Percentiles rank a stretch among this genome's conserved stretches.
Conservation (phyloP, 2,888 invertebrate species). For the Notocelia uddmanniana region DNA sequence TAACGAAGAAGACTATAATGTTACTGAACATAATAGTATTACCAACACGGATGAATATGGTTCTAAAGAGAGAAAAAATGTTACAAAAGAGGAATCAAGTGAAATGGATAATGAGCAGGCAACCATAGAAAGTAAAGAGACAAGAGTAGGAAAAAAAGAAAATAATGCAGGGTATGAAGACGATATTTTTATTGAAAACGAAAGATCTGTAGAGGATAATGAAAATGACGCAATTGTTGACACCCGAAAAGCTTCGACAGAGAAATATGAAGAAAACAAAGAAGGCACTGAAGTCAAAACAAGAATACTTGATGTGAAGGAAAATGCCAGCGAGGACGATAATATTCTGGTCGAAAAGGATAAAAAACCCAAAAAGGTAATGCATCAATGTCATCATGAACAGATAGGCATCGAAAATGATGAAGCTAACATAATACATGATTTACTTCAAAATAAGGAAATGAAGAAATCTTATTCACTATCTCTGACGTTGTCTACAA, state of each 20-base stretch:
- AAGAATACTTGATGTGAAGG: too few species aligned
- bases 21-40: not conserved
- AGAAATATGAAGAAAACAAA: not conserved
- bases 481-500: not conserved
- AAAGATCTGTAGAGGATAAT: not conserved
- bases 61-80: not conserved
- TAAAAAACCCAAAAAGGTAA: not conserved
- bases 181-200: not conserved
- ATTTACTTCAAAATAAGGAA: conserved; percentile 2
- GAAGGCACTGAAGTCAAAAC: not conserved
- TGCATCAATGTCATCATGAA: not conserved
- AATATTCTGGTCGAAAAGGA: too few species aligned
- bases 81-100: not conserved
- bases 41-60: not conserved
- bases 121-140: not conserved
- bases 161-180: not conserved
- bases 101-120: not conserved
- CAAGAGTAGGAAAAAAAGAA: not conserved
- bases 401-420: not conserved
- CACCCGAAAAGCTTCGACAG: not conserved
- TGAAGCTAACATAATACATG: not conserved
- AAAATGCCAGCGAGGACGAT: not conserved
- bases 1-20: not conserved
- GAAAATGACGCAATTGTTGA: not conserved
- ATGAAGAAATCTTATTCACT: conserved; percentile 6